Conservation (phyloP, 92 coral and sea anemone genomes). For the Nematostella vectensis region DNA sequence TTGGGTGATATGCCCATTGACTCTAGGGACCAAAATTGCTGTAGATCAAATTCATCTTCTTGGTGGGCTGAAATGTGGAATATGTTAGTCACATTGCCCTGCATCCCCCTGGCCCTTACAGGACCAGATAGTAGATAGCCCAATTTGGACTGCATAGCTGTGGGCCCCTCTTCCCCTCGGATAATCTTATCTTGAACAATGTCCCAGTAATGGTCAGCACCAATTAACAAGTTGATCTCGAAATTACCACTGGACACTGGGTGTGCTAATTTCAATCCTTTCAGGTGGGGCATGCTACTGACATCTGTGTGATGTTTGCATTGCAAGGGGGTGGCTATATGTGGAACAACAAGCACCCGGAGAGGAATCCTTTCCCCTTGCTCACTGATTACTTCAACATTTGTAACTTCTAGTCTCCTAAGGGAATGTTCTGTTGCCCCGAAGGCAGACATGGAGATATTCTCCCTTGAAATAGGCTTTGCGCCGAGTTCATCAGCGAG, state of each 20-base stretch:
- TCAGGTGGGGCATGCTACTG: constrained; percentile 23
- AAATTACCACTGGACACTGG: constrained; percentile 39
- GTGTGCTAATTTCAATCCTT: constrained; percentile 36
- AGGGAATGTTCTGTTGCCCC: no score
- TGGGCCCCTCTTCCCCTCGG: constrained; percentile 32
- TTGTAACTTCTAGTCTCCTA: constrained; percentile 30
- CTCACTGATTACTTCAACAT: constrained; percentile 10
- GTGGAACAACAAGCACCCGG: constrained; percentile 24
- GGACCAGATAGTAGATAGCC: constrained; percentile 46
- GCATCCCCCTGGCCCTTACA: no score
- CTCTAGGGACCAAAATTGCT: constrained; percentile 22
- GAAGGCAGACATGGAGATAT: no score
- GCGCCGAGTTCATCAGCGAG: constrained; percentile 31
- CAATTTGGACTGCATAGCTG: constrained; percentile 35
- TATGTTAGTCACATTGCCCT: neutral
- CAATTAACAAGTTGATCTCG: constrained; percentile 35
- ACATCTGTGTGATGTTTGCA: constrained; percentile 13
- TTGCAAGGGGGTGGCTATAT: constrained; percentile 34
- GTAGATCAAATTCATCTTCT: constrained; percentile 10
- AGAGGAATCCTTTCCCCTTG: constrained; percentile 22
- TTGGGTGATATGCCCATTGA: constrained; percentile 24
- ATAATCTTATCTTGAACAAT: constrained; percentile 34
- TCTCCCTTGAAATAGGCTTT: constrained; percentile 9
- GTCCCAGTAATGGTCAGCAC: constrained; percentile 52
- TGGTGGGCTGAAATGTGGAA: constrained; percentile 9